Percentiles rank a stretch among this genome's conserved stretches.
Conservation (phyloP, 2,888 invertebrate genomes). For the Apamea crenata region DNA sequence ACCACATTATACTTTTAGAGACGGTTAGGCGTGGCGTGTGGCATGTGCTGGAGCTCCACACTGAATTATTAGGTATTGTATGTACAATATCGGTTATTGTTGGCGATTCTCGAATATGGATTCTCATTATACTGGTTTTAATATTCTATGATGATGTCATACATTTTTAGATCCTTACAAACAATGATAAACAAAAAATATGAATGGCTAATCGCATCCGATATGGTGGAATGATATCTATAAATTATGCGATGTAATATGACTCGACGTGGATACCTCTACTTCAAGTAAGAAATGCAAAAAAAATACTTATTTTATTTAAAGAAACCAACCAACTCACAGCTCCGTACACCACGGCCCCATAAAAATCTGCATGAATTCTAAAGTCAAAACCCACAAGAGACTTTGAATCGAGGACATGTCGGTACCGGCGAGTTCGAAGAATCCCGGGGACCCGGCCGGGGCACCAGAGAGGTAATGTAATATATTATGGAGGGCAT, state of each 20-base stretch:
- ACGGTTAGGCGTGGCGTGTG: constrained; percentile 7
- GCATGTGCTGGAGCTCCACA: neutral
- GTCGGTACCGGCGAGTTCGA: constrained; percentile 56
- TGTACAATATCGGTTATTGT: constrained; percentile 5
- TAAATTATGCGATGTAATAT: neutral
- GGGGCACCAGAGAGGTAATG: constrained; percentile 35
- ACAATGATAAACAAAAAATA: constrained; percentile 13
- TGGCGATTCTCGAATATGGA: neutral
- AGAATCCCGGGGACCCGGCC: constrained; percentile 44
- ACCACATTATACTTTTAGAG: constrained; percentile 36
- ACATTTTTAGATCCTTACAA: neutral
- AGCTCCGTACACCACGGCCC: neutral
- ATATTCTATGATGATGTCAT: constrained; percentile 30
- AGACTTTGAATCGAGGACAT: constrained; percentile 56
- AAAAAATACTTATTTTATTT: no score
- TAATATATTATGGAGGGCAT: constrained; percentile 63
- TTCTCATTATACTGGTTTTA: constrained; percentile 21
- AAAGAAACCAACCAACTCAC: neutral
- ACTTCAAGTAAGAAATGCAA: neutral
- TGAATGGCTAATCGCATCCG: neutral
- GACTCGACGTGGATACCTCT: neutral
- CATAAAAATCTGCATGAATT: constrained; percentile 44
- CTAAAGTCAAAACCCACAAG: constrained; percentile 22
- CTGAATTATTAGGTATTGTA: neutral
- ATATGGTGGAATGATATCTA: neutral